Conservation (phyloP, 2,888 invertebrate species). For the Phyllotreta striolata region DNA sequence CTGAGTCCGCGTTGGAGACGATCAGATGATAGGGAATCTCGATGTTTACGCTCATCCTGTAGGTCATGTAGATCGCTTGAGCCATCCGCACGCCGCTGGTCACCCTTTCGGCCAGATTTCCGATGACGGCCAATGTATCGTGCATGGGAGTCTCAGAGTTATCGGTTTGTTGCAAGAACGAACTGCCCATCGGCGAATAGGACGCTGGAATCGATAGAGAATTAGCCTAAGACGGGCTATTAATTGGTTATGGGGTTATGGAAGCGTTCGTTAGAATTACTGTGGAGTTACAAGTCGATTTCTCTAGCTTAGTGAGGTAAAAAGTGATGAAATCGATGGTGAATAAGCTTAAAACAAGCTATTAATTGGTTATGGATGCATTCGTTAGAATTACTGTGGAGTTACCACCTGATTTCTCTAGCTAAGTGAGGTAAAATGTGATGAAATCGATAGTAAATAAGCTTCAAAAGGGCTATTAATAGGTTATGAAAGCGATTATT, state of each 20-base stretch:
- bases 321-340: too few relatives aligned
- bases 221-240: slow-evolving; percentile 1
- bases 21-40: slow-evolving; percentile 67
- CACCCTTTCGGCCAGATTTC: slow-evolving; percentile 64
- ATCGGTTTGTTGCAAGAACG: slow-evolving; percentile 39
- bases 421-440: too few relatives aligned
- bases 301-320: too few relatives aligned
- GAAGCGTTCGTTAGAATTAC: too few relatives aligned
- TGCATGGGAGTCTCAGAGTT: slow-evolving; percentile 48
- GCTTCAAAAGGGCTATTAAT: too few relatives aligned
- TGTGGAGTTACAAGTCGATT: too few relatives aligned
- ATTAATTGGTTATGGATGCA: too few relatives aligned
- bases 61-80: slow-evolving; percentile 65
- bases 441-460: too few relatives aligned
- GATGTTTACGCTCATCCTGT: slow-evolving; percentile 66
- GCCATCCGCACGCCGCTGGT: slow-evolving; percentile 65
- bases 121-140: slow-evolving; percentile 58
- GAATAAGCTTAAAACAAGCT: too few relatives aligned
- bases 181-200: slow-evolving; percentile 40
- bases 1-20: slow-evolving; percentile 63
- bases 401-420: too few relatives aligned
- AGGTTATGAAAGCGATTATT: too few relatives aligned
- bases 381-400: too few relatives aligned
- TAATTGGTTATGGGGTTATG: not conserved
- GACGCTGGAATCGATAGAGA: slow-evolving; percentile 40